Conservation (phyloP, 2,797 vertebrate genomes). For the Bucorvus abyssinicus region DNA sequence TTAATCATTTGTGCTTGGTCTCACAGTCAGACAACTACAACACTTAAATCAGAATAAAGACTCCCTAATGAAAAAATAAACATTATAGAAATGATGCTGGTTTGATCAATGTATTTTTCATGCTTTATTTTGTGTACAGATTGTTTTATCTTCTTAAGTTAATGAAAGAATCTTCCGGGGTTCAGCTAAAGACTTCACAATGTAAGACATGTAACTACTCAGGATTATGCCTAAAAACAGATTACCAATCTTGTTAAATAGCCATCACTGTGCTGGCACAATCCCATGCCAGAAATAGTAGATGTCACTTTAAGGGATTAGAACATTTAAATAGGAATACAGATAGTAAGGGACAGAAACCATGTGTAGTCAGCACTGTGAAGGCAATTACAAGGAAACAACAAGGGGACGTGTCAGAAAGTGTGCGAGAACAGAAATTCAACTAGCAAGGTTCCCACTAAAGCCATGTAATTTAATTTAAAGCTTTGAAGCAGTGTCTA, state of each 20-base stretch:
- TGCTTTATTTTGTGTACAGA: neutral
- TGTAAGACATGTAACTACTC: neutral
- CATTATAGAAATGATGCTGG: neutral
- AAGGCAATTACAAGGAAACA: neutral
- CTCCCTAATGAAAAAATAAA: neutral
- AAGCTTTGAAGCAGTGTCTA: neutral
- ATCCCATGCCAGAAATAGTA: neutral
- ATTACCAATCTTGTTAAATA: neutral
- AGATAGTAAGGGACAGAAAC: neutral
- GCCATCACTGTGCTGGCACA: neutral
- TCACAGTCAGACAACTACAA: neutral
- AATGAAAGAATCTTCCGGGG: neutral
- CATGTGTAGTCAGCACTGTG: neutral
- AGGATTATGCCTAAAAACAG: constrained; percentile 23
- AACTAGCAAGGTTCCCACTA: neutral
- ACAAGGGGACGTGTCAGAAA: neutral
- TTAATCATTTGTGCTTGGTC: neutral
- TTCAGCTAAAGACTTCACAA: neutral
- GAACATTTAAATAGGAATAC: neutral
- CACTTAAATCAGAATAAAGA: neutral
- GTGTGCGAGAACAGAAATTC: neutral
- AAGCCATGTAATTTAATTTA: neutral
- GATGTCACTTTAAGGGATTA: neutral
- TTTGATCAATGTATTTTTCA: neutral
- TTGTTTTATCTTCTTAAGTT: neutral